These are phyloP conservation scores for Patagioenas fasciata DNA, from an alignment of 2,113 vertebrate species.

Conservation along the genomic window DNA sequence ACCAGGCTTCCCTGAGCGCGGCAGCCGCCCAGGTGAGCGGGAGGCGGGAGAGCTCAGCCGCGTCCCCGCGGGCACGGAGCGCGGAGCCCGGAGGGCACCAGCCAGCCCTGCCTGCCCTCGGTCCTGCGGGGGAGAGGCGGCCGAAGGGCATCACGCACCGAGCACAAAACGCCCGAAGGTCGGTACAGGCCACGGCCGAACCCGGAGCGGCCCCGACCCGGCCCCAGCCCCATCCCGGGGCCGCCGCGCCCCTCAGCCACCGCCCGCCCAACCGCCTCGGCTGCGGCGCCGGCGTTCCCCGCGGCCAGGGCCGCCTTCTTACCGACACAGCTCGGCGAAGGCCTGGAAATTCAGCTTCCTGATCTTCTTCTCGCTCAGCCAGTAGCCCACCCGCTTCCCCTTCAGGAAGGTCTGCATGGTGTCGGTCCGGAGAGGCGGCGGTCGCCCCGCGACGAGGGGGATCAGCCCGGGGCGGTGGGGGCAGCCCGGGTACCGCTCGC, in stretches of 20 bases:
- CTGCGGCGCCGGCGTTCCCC: not conserved
- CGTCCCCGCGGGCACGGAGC: not conserved
- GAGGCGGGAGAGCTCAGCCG: not conserved
- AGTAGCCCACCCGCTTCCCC: slow-evolving; percentile 93
- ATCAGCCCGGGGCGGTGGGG: not conserved
- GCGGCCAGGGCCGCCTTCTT: not conserved
- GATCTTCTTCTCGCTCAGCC: slow-evolving; percentile 98
- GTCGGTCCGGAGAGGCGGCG: not conserved
- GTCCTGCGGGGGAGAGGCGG: not conserved
- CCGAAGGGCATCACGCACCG: not conserved
- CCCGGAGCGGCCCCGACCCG: not conserved
- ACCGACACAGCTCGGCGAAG: slow-evolving; percentile 97
- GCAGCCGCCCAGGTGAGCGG: slow-evolving; percentile 7
- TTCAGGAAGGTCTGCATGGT: slow-evolving; percentile 96
- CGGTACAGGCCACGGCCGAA: not conserved
- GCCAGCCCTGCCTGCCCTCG: not conserved
- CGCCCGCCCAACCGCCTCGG: not conserved
- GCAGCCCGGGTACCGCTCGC: not conserved
- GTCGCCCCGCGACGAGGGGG: not conserved
- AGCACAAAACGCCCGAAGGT: not conserved
- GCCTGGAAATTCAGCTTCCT: slow-evolving; percentile 97
- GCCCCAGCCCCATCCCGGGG: not conserved
- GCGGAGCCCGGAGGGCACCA: not conserved
- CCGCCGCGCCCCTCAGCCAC: not conserved
- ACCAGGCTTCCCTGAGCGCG: not conserved